Evolutionary conservation across 2,888 invertebrate species (phyloP).

Genomic region (Cheilosia vulpina): DNA sequence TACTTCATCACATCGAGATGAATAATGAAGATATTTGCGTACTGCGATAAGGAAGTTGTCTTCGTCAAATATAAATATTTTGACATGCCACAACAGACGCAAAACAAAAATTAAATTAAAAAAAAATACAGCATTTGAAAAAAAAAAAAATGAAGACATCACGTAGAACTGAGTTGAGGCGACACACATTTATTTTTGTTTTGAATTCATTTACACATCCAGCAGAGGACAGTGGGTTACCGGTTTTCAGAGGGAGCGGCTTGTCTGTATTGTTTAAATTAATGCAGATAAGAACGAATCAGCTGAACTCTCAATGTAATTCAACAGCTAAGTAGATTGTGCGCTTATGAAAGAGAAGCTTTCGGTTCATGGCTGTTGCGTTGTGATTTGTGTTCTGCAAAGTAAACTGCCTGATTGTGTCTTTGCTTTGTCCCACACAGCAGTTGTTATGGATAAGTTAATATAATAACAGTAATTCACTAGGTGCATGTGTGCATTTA

Average conservation of each 20-base stretch:
- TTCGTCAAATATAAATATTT: slow-evolving; percentile 8
- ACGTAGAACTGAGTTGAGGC: background rate
- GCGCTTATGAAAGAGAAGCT: background rate
- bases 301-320: background rate
- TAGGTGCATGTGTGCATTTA: no score
- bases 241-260: slow-evolving; percentile 28
- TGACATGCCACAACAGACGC: background rate
- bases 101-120: background rate
- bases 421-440: no score
- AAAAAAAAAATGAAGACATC: slow-evolving; percentile 14
- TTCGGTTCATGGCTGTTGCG: background rate
- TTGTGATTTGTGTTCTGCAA: no score
- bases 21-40: slow-evolving; percentile 3
- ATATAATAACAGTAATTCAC: no score
- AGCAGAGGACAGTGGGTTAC: background rate
- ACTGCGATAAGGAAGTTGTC: slow-evolving; percentile 11
- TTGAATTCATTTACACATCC: slow-evolving; percentile 14
- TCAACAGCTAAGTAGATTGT: background rate
- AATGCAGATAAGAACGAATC: background rate
- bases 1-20: slow-evolving; percentile 1
- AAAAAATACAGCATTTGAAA: background rate
- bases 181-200: background rate
- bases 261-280: slow-evolving; percentile 11
- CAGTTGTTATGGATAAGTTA: no score
- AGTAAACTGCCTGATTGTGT: no score